Evolutionary conservation across 1,140 invertebrate species (phyloP).

Genomic region (Dreissena polymorpha): DNA sequence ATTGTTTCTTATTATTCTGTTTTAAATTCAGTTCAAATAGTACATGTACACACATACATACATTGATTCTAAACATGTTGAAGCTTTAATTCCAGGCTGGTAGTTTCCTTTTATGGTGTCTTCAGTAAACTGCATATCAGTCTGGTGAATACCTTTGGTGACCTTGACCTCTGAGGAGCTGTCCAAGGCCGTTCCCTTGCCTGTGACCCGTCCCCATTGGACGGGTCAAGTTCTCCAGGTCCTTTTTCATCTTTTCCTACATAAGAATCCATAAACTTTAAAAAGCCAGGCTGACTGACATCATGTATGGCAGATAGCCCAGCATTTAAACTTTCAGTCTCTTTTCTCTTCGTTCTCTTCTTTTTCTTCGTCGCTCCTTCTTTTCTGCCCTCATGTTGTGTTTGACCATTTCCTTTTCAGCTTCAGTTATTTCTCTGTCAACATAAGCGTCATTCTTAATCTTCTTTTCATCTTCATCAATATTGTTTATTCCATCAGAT

Average conservation of each 20-base stretch:
- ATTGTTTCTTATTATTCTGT: too few relatives aligned
- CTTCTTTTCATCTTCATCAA: background rate
- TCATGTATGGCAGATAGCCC: constrained; percentile 8
- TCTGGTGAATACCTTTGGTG: background rate
- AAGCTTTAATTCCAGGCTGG: too few relatives aligned
- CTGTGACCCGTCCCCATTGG: background rate
- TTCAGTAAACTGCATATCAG: background rate
- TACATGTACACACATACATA: too few relatives aligned
- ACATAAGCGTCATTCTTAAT: background rate
- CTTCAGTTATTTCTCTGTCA: background rate
- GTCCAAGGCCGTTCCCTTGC: background rate
- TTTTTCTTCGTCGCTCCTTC: constrained; percentile 18
- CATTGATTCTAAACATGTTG: too few relatives aligned
- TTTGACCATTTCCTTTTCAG: constrained; percentile 25
- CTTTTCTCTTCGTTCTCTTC: constrained; percentile 26
- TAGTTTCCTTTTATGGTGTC: background rate
- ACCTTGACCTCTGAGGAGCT: background rate
- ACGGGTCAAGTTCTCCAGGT: background rate
- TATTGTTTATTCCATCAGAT: background rate
- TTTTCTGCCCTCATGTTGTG: constrained; percentile 24
- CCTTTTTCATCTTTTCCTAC: background rate
- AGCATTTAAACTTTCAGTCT: background rate
- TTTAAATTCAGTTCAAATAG: too few relatives aligned
- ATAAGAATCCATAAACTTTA: too few relatives aligned
- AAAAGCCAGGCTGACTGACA: constrained; percentile 28